Evolutionary conservation across 1,140 invertebrate species (phyloP), one percentile per base, ranked within the genome.

Genomic region (Oedothorax gibbosus): DNA sequence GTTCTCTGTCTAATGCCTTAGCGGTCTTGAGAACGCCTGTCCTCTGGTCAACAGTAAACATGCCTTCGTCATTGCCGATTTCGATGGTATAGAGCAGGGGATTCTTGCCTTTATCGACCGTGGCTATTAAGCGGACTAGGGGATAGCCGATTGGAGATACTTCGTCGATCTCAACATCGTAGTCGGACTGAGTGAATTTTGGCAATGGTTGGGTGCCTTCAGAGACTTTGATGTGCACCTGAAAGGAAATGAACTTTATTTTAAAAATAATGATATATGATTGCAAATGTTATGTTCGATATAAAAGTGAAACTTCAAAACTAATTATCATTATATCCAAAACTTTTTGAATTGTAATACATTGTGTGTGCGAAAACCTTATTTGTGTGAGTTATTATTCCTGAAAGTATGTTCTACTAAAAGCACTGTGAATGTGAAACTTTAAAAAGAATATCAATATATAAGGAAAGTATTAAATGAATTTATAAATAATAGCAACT

Each of bases 121-220:
- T 94, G 0, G 98, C 96, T 88, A 95, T 95, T 12, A 99, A 91
- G 86, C 94, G 91, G 15, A 98, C 94, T 18, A 98, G 92, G 0
- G 96, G 96, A 18, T 96, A 97, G 88, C 96, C 95, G 2, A 96
- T 91, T 0, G 97, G 97, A 0, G 95, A 94, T 0, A 94, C 95
- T 92, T 99, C 97, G 0, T 94, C 93, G 10, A 98, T 93, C 86
- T 94, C 93, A 15, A 96, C 95, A 88, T 96, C 94, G 89, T 98
- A 98, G 64, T 96, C 92, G 90, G 96, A 94, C 82, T 95, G 93
- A 86, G 94, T 95, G 90, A 98, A 98, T 76, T 96, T 94, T 49
- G 97, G 97, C n/a, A 96, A 95, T 89, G 98, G 97, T 89, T 98
- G 96, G 89, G 98, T 98, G 0, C 97, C 95, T 90, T 98, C 97